phyloP scores from a whole-genome alignment of 2,113 vertebrate genomes.

The Globicephala melas region DNA sequence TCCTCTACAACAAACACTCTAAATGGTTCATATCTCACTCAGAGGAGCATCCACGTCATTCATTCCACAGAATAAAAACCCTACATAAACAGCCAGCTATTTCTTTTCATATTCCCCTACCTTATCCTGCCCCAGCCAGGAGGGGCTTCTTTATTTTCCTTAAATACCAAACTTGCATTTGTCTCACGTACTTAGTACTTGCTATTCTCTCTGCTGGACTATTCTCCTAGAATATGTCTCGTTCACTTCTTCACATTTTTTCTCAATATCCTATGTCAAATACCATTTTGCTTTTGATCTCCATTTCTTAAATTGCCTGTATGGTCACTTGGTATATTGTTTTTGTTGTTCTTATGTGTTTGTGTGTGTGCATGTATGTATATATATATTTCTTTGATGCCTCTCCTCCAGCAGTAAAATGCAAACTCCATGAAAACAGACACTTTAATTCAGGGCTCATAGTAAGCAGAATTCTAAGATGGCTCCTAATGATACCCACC shows the following conservation, averaged over 20 bases:
- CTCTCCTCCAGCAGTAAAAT: too few species aligned
- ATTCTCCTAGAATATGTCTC: neutral
- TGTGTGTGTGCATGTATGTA: neutral
- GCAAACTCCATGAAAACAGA: too few species aligned
- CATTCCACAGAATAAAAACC: neutral
- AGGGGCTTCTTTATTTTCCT: neutral
- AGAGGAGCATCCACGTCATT: neutral
- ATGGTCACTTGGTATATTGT: neutral
- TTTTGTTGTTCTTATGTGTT: neutral
- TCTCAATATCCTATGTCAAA: too few species aligned
- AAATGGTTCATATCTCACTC: neutral
- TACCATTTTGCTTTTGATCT: neutral
- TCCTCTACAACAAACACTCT: neutral
- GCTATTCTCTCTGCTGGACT: neutral
- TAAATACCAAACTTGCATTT: neutral
- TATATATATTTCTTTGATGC: too few species aligned
- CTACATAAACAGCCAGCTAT: rapidly evolving
- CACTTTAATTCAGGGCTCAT: too few species aligned
- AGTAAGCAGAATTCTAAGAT: neutral
- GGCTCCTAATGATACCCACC: too few species aligned
- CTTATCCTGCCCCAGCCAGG: neutral
- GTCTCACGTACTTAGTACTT: neutral
- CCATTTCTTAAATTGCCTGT: neutral
- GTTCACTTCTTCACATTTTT: neutral
- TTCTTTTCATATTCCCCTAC: neutral